These are phyloP conservation scores for Danionella cerebrum DNA, from an alignment of 2,113 vertebrate genomes.

Conservation along the genomic window DNA sequence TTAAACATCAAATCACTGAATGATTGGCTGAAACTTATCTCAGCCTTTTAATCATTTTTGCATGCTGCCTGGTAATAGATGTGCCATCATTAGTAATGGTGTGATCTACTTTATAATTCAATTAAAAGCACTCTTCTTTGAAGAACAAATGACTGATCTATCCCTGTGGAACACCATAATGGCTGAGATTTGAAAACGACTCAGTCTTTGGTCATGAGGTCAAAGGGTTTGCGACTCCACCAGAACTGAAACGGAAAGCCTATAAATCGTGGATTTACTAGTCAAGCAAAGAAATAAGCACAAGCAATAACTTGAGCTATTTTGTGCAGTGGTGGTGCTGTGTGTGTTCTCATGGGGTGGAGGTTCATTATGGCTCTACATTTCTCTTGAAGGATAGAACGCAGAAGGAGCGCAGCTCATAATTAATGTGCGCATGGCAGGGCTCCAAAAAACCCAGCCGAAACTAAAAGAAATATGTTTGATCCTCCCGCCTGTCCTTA, in stretches of 20 bases:
- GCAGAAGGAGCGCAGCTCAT: slow-evolving; percentile 64
- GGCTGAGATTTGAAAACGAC: slow-evolving; percentile 50
- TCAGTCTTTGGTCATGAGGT: slow-evolving; percentile 44
- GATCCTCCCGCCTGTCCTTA: slow-evolving; percentile 64
- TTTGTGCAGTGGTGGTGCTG: neutral
- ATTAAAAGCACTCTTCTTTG: slow-evolving; percentile 63
- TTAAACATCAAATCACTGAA: slow-evolving; percentile 4
- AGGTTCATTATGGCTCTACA: slow-evolving; percentile 53
- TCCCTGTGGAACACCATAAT: slow-evolving; percentile 48
- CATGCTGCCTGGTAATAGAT: neutral
- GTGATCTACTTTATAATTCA: slow-evolving; percentile 46
- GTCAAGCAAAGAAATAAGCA: slow-evolving; percentile 33
- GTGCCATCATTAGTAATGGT: neutral
- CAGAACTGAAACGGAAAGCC: slow-evolving; percentile 44
- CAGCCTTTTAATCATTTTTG: neutral
- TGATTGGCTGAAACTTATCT: neutral
- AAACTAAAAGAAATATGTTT: slow-evolving; percentile 61
- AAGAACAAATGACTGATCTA: slow-evolving; percentile 60
- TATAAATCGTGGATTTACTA: slow-evolving; percentile 32
- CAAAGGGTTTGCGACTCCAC: slow-evolving; percentile 33
- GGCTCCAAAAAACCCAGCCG: slow-evolving; percentile 54
- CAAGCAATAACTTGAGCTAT: slow-evolving; percentile 32
- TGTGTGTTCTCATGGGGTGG: slow-evolving; percentile 20
- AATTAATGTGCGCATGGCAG: slow-evolving; percentile 66
- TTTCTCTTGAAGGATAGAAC: slow-evolving; percentile 58